These are phyloP conservation scores for Andrena cerasifolii DNA, from an alignment of 1,140 invertebrate species.

Conservation along the genomic window DNA sequence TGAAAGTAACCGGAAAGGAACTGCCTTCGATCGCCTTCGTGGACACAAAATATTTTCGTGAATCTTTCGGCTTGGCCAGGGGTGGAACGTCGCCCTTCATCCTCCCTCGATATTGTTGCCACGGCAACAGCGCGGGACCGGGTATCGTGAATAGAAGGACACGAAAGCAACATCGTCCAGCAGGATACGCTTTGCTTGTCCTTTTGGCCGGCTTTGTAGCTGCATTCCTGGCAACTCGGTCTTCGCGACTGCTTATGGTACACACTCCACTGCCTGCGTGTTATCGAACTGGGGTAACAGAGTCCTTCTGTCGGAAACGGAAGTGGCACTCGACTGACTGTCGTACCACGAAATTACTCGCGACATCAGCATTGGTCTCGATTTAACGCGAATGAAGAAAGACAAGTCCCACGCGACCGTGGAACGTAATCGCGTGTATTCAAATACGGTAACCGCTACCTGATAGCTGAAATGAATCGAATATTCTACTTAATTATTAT, in stretches of 20 bases:
- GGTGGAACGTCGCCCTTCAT: neutral
- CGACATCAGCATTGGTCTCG: neutral
- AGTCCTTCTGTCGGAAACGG: slow-evolving; percentile 40
- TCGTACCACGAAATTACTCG: slow-evolving; percentile 18
- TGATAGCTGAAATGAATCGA: too few relatives aligned
- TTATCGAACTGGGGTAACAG: slow-evolving; percentile 27
- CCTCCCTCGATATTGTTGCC: slow-evolving; percentile 34
- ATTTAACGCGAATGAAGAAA: neutral
- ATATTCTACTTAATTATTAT: neutral
- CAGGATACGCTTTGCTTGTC: slow-evolving; percentile 26
- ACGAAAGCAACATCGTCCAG: slow-evolving; percentile 38
- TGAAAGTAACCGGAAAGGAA: neutral
- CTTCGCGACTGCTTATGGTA: slow-evolving; percentile 32
- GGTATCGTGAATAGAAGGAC: slow-evolving; percentile 12
- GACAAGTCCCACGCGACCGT: neutral
- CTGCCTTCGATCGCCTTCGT: neutral
- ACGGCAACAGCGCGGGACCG: slow-evolving; percentile 47
- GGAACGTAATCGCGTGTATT: neutral
- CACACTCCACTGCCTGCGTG: slow-evolving; percentile 4
- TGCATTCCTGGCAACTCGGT: slow-evolving; percentile 52
- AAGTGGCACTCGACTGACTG: slow-evolving; percentile 34
- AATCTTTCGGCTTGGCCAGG: neutral
- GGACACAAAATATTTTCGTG: slow-evolving; percentile 7
- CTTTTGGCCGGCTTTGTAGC: slow-evolving; percentile 17
- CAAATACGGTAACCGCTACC: neutral